Conservation (phyloP, 2,797 vertebrate species). For the Botia almorhae region DNA sequence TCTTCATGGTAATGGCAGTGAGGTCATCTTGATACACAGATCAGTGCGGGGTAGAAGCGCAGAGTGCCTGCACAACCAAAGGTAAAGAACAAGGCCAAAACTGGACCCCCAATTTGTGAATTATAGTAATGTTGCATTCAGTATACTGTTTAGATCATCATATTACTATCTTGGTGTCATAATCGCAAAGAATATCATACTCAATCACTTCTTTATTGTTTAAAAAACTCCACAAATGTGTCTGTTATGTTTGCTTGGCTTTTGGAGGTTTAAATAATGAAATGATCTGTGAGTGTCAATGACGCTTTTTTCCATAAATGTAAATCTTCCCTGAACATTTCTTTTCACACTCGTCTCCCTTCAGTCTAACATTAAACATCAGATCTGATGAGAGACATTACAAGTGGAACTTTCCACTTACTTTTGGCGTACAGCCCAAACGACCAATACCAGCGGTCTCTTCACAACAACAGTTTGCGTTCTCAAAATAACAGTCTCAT, state of each 20-base stretch:
- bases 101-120: slow-evolving; percentile 33
- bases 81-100: slow-evolving; percentile 81
- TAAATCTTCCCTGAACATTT: slow-evolving; percentile 33
- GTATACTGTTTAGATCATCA: slow-evolving; percentile 6
- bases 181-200: slow-evolving; percentile 18
- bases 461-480: slow-evolving; percentile 47
- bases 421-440: slow-evolving; percentile 47
- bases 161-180: slow-evolving; percentile 25
- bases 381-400: slow-evolving; percentile 51
- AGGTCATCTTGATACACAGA: slow-evolving; percentile 97
- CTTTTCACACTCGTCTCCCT: slow-evolving; percentile 14
- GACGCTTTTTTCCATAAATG: slow-evolving; percentile 25
- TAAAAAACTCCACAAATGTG: slow-evolving; percentile 4
- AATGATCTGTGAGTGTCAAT: slow-evolving; percentile 3
- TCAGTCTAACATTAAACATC: slow-evolving; percentile 26
- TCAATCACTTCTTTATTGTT: background rate
- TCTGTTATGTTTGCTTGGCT: slow-evolving; percentile 14
- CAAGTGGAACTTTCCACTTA: slow-evolving; percentile 55
- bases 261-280: slow-evolving; percentile 39
- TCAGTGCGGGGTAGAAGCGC: slow-evolving; percentile 98
- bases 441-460: slow-evolving; percentile 38
- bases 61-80: slow-evolving; percentile 94
- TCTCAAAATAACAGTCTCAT: slow-evolving; percentile 41
- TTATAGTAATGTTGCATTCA: slow-evolving; percentile 23
- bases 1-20: slow-evolving; percentile 94